Conservation (phyloP, 1,140 invertebrate genomes). For the Plodia interpunctella region DNA sequence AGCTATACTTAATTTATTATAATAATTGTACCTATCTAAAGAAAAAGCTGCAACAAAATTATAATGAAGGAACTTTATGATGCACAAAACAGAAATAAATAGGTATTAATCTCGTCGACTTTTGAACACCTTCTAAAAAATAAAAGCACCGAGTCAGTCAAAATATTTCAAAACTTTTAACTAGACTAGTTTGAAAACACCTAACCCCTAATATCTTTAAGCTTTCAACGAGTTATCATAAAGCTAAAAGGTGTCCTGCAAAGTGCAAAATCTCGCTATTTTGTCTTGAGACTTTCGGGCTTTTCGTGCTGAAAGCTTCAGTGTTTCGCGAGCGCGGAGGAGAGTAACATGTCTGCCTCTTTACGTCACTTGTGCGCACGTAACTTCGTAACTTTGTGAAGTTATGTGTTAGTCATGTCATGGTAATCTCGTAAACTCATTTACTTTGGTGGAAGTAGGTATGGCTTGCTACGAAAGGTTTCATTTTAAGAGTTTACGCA, state of each 20-base stretch:
- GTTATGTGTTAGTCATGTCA: constrained; percentile 9
- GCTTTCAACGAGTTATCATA: constrained; percentile 9
- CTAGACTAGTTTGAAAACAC: background rate
- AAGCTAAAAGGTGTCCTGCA: constrained; percentile 15
- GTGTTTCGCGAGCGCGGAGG: constrained; percentile 35
- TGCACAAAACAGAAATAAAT: no score
- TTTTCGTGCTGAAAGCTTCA: constrained; percentile 28
- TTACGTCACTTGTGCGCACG: constrained; percentile 14
- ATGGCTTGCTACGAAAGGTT: constrained; percentile 4
- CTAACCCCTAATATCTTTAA: background rate
- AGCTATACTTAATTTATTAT: no score
- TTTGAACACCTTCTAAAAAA: background rate
- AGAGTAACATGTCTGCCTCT: constrained; percentile 29
- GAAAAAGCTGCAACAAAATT: background rate
- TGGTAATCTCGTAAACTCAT: constrained; percentile 14
- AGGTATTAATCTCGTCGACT: no score
- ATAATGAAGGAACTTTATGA: no score
- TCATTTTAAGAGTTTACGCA: no score
- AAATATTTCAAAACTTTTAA: background rate
- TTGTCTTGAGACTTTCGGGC: background rate
- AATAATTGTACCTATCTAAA: no score
- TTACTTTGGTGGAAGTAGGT: constrained; percentile 14
- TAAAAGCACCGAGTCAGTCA: background rate
- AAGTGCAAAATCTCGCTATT: constrained; percentile 9
- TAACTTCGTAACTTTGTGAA: constrained; percentile 35